These are phyloP conservation scores for Myiopsitta monachus DNA, from an alignment of 2,113 vertebrate genomes.

Conservation along the genomic window DNA sequence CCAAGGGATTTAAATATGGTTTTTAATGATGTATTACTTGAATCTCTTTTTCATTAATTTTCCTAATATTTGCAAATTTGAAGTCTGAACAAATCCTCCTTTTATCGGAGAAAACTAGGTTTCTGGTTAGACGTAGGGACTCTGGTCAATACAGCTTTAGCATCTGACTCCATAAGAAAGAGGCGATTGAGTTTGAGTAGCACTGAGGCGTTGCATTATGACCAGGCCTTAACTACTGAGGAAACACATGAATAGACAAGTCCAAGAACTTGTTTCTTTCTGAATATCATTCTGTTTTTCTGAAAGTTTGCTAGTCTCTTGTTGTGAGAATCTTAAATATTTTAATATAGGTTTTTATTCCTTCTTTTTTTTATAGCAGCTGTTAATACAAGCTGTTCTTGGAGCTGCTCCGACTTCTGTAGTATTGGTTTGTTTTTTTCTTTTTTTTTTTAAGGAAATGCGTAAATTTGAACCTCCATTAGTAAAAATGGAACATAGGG, in stretches of 20 bases:
- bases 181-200: background rate
- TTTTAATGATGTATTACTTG: background rate
- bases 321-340: background rate
- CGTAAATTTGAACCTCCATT: conserved; percentile 18
- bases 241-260: background rate
- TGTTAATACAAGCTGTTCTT: conserved; percentile 8
- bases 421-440: background rate
- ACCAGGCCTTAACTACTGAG: background rate
- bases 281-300: background rate
- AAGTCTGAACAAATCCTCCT: background rate
- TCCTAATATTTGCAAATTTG: background rate
- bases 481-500: background rate
- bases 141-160: background rate
- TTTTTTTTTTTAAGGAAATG: background rate
- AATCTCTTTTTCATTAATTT: background rate
- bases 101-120: background rate
- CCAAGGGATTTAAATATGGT: background rate
- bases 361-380: conserved; percentile 7
- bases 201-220: background rate
- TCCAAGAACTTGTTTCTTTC: background rate
- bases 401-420: background rate
- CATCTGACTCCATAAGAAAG: background rate
- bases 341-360: background rate
- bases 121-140: background rate
- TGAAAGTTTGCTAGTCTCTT: background rate